Conservation (phyloP, 2,113 vertebrate species). For the Sander lucioperca region DNA sequence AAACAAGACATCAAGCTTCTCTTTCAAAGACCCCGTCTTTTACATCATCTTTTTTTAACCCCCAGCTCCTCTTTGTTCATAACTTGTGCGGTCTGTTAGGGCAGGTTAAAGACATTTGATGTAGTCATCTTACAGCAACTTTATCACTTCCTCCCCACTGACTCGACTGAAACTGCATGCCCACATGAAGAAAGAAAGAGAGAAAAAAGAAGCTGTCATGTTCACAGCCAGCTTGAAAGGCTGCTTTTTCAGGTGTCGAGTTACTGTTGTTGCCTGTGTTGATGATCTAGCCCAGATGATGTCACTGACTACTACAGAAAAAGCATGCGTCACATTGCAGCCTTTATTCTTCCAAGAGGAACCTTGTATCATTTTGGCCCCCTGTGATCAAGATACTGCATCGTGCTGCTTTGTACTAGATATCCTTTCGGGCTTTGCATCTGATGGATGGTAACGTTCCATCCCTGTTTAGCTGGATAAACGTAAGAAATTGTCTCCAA, state of each 20-base stretch:
- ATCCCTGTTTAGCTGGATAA: conserved; percentile 8
- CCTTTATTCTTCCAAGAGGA: conserved; percentile 49
- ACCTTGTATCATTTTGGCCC: conserved; percentile 36
- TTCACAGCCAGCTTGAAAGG: conserved; percentile 57
- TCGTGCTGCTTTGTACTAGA: not conserved
- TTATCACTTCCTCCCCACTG: conserved; percentile 69
- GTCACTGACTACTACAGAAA: conserved; percentile 62
- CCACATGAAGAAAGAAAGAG: conserved; percentile 69
- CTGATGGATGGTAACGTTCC: conserved; percentile 12
- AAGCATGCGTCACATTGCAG: conserved; percentile 48
- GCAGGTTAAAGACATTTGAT: conserved; percentile 64
- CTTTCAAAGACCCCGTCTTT: conserved; percentile 22
- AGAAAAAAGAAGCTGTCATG: conserved; percentile 28
- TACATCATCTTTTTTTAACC: conserved; percentile 1
- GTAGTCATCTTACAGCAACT: conserved; percentile 63
- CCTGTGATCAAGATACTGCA: conserved; percentile 23
- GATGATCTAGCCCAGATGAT: conserved; percentile 56
- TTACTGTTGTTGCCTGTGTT: conserved; percentile 58
- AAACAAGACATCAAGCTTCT: conserved; percentile 41
- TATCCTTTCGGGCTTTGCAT: conserved; percentile 15
- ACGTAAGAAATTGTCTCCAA: not conserved
- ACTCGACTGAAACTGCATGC: conserved; percentile 49
- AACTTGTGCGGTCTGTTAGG: conserved; percentile 52
- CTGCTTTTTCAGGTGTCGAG: conserved; percentile 71
- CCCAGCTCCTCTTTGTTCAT: conserved; percentile 20